Evolutionary conservation across 2,888 invertebrate genomes (phyloP), one percentile per base, ranked within the genome.

Genomic region (Lasioglossum lativentre): DNA sequence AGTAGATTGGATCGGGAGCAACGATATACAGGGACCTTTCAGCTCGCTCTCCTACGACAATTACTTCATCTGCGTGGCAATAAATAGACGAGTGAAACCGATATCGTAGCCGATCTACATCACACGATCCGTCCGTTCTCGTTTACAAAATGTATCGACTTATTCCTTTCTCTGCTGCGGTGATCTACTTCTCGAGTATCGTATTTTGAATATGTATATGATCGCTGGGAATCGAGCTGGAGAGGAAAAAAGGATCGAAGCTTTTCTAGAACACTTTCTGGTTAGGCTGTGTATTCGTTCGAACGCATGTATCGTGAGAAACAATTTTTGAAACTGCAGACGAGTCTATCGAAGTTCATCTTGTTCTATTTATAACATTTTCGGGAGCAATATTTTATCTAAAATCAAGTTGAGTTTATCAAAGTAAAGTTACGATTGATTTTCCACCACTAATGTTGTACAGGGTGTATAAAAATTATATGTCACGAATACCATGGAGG

Each of bases 21-120:
- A 75, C 70, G 83, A 83, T 78, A 84, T 75, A 75, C 84, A 19
- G 59, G 66, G 72, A 75, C 74, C 75, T 75, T 74, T 23, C 47
- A 42, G 23, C 42, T 71, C 68, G 59, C 40, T 71, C 52, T 72
- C 78, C 78, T 77, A 40, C 70, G 80, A 80, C 70, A 76, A 71
- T 80, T 85, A 70, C 74, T 77, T 76, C 85, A 75, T 85, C 77
- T 30, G 30, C 16, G 63, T 30, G 8, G 52, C 47, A 42, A 59
- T 42, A 70, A 38, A 38, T 70, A 40, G 68, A 40, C 40, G 70
- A 70, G 5, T 70, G 70, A 70, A 70, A 70, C 70, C 4, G 40
- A 38, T 38, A 47, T 27, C n/a, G 8, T 30, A n/a, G 40, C 34
- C 38, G 40, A 63, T 47, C n/a, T 23, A 6, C n/a, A 12, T 38